phyloP scores from a whole-genome alignment of 2,888 invertebrate genomes.

The Andrena camellia region DNA sequence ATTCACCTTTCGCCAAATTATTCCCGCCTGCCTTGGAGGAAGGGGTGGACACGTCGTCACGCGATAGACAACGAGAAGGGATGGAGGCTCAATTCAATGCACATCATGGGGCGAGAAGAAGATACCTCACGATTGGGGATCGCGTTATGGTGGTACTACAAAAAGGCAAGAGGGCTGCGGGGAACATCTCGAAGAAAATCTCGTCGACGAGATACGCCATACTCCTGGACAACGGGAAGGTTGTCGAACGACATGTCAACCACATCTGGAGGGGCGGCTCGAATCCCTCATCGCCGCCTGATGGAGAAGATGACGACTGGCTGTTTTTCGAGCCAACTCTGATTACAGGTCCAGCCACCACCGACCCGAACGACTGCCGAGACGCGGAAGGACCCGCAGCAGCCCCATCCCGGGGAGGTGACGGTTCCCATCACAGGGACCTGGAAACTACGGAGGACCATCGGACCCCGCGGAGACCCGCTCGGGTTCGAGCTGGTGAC shows the following conservation, averaged over 20 bases:
- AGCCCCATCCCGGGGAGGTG: neutral
- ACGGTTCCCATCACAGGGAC: neutral
- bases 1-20: neutral
- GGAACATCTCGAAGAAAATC: neutral
- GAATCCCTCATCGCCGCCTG: constrained; percentile 1
- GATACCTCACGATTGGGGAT: neutral
- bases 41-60: neutral
- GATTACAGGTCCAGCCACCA: neutral
- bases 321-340: neutral
- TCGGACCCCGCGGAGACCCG: neutral
- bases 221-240: neutral
- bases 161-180: neutral
- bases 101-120: neutral
- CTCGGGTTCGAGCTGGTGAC: neutral
- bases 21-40: neutral
- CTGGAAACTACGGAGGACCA: neutral
- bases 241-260: neutral
- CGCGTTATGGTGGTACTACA: neutral
- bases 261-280: neutral
- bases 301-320: neutral
- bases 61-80: neutral
- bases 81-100: neutral
- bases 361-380: neutral
- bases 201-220: neutral
- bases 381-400: neutral